Percentiles rank a stretch among this genome's conserved stretches.
phyloP scores from a whole-genome alignment of 2,797 vertebrate species.

The Chrysocyon brachyurus region DNA sequence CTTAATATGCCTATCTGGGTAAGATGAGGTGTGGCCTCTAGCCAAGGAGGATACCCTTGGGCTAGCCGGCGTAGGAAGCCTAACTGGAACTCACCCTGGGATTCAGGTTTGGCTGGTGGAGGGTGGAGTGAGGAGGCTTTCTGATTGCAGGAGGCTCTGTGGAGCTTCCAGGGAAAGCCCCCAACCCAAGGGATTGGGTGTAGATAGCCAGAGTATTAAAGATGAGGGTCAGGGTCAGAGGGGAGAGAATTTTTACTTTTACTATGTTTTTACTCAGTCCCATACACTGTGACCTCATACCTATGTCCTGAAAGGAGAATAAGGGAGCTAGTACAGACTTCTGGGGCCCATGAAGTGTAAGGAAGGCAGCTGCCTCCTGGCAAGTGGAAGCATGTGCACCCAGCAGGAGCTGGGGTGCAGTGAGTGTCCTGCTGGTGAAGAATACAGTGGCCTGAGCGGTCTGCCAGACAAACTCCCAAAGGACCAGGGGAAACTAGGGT shows the following conservation, averaged over 20 bases:
- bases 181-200: not conserved
- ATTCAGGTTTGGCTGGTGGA: not conserved
- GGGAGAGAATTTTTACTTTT: not conserved
- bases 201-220: not conserved
- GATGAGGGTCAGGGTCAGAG: not conserved
- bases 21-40: not conserved
- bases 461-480: not conserved
- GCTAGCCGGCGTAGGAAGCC: not conserved
- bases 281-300: not conserved
- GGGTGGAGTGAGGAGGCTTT: not conserved
- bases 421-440: not conserved
- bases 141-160: not conserved
- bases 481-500: not conserved
- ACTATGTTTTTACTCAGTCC: not conserved
- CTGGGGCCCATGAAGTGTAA: not conserved
- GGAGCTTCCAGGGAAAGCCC: not conserved
- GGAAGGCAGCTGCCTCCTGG: not conserved
- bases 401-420: not conserved
- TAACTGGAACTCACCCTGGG: not conserved
- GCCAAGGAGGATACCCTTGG: too few species aligned
- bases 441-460: not conserved
- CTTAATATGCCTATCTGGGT: not conserved
- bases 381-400: not conserved
- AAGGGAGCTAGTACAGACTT: not conserved
- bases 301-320: not conserved